These are phyloP conservation scores for Branchellion lobata DNA, from an alignment of 2,888 invertebrate genomes.

Conservation along the genomic window DNA sequence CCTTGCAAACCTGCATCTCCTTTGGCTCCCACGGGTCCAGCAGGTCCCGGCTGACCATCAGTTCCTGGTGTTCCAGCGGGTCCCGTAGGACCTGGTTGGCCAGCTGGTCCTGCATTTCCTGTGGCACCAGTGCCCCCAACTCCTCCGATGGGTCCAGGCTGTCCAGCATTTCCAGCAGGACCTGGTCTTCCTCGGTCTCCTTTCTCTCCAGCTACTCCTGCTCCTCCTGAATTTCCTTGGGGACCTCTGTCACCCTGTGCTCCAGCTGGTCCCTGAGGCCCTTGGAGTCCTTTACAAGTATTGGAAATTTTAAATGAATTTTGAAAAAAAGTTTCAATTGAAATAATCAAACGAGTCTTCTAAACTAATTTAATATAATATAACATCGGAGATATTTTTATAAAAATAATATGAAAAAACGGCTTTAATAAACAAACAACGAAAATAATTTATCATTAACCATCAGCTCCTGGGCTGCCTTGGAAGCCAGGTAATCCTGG, in stretches of 20 bases:
- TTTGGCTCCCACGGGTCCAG: slow-evolving; percentile 45
- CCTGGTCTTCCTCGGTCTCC: slow-evolving; percentile 42
- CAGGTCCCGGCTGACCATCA: slow-evolving; percentile 38
- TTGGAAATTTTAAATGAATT: neutral
- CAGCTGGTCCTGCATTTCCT: slow-evolving; percentile 7
- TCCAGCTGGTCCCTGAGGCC: slow-evolving; percentile 36
- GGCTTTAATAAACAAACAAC: too few species aligned
- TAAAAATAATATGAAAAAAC: too few species aligned
- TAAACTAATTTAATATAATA: too few species aligned
- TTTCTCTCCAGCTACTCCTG: slow-evolving; percentile 36
- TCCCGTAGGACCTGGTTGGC: slow-evolving; percentile 40
- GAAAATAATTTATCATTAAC: neutral
- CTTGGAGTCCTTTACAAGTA: neutral
- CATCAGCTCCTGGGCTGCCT: neutral
- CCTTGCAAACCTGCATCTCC: slow-evolving; percentile 46
- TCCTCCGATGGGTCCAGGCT: slow-evolving; percentile 30
- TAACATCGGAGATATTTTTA: too few species aligned
- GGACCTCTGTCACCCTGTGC: slow-evolving; percentile 22
- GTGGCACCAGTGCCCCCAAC: slow-evolving; percentile 5
- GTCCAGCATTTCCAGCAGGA: slow-evolving; percentile 37
- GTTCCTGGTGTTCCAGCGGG: slow-evolving; percentile 39
- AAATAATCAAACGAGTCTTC: neutral
- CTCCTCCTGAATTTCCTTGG: slow-evolving; percentile 43
- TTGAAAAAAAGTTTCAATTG: neutral
- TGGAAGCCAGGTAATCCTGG: slow-evolving; percentile 6